Percentiles rank a stretch among this genome's conserved stretches.
Evolutionary conservation across 2,113 vertebrate species (phyloP).

Genomic region (Pseudorectes ferrugineus): DNA sequence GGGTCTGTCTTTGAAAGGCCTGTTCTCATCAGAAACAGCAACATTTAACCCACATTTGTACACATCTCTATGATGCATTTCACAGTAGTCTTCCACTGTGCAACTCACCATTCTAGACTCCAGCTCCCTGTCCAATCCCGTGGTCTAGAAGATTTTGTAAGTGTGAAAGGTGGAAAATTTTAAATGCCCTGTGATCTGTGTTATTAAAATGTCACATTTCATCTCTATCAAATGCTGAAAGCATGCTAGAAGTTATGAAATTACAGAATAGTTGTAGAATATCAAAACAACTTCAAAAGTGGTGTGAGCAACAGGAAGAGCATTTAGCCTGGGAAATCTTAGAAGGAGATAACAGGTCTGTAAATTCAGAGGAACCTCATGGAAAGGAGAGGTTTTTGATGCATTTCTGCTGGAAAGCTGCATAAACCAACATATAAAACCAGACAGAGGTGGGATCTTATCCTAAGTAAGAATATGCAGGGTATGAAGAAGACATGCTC

Average conservation of each 20-base stretch:
- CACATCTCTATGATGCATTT: not conserved
- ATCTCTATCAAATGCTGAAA: not conserved
- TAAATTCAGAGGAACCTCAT: not conserved
- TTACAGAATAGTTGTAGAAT: not conserved
- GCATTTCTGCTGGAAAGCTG: not conserved
- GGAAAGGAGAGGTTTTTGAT: not conserved
- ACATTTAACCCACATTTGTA: not conserved
- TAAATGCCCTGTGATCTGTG: not conserved
- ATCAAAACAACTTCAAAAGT: not conserved
- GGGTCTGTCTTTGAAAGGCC: not conserved
- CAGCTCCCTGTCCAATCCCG: not conserved
- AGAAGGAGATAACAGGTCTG: not conserved
- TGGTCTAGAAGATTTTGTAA: not conserved
- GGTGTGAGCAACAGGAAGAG: not conserved
- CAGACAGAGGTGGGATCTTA: not conserved
- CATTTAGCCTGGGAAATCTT: not conserved
- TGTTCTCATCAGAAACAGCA: not conserved
- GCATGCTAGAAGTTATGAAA: not conserved
- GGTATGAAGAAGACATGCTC: not conserved
- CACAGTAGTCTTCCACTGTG: not conserved
- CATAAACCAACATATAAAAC: not conserved
- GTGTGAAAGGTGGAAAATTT: not conserved
- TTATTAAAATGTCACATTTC: not conserved
- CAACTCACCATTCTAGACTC: not conserved
- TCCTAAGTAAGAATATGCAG: not conserved